Percentiles rank a stretch among this genome's conserved stretches.
Evolutionary conservation across 2,888 invertebrate genomes (phyloP).

Genomic region (Drosophila leonis): DNA sequence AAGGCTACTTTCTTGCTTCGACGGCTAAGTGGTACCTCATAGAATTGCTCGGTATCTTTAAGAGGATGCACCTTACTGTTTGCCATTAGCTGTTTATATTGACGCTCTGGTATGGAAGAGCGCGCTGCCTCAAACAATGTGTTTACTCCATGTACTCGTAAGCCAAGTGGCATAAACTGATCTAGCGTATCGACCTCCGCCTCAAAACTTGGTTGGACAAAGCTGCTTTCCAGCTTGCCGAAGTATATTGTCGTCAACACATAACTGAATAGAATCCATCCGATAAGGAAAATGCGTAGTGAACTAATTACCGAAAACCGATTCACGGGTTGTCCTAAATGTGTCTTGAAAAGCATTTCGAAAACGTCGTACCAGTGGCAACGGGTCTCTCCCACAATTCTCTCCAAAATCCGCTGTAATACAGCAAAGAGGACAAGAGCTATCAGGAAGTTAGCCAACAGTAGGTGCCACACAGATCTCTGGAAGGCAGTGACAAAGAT

Average conservation of each 20-base stretch:
- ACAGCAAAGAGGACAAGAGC: slow-evolving; percentile 39
- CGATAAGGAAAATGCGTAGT: slow-evolving; percentile 74
- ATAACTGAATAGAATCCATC: slow-evolving; percentile 83
- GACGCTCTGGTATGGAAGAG: neutral
- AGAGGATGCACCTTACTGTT: slow-evolving; percentile 43
- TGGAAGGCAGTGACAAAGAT: slow-evolving; percentile 79
- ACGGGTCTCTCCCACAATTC: slow-evolving; percentile 17
- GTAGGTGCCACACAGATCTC: slow-evolving; percentile 67
- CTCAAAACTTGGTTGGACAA: slow-evolving; percentile 79
- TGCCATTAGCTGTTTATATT: neutral
- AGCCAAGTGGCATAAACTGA: slow-evolving; percentile 49
- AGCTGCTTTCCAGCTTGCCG: slow-evolving; percentile 83
- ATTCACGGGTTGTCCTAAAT: slow-evolving; percentile 76
- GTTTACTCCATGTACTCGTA: slow-evolving; percentile 64
- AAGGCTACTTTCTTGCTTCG: slow-evolving; percentile 47
- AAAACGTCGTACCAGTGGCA: slow-evolving; percentile 69
- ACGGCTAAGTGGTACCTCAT: slow-evolving; percentile 31
- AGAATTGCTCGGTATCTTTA: slow-evolving; percentile 43
- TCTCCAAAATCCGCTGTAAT: slow-evolving; percentile 38
- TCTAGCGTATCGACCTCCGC: slow-evolving; percentile 73
- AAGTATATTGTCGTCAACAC: slow-evolving; percentile 80
- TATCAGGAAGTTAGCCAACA: slow-evolving; percentile 63
- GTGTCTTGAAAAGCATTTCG: slow-evolving; percentile 74
- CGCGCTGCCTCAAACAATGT: slow-evolving; percentile 56
- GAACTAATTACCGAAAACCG: slow-evolving; percentile 70